Evolutionary conservation across 2,113 vertebrate genomes (phyloP).

Genomic region (Dryoscopus gambensis): DNA sequence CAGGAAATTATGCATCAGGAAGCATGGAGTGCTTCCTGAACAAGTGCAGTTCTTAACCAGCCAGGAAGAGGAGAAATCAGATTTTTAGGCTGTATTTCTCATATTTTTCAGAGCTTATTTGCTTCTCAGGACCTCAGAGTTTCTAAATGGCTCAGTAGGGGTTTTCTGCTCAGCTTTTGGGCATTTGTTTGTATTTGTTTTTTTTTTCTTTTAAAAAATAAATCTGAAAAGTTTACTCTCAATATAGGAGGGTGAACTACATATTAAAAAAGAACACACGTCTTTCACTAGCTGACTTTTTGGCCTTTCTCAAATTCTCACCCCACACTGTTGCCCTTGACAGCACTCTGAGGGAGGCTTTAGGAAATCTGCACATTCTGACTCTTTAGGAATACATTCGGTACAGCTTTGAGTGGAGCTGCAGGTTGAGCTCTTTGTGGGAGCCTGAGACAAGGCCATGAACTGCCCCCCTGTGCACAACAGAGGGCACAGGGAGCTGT

Average conservation of each 20-base stretch:
- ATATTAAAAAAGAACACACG: neutral
- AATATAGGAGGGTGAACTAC: neutral
- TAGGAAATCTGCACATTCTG: neutral
- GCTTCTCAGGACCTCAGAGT: neutral
- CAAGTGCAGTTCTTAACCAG: neutral
- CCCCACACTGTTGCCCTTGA: neutral
- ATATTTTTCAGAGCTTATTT: neutral
- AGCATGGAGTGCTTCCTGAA: no score
- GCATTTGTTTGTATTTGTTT: neutral
- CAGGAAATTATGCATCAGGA: neutral
- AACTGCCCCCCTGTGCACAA: neutral
- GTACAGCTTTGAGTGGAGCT: neutral
- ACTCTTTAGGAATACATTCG: neutral
- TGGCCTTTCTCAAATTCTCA: neutral
- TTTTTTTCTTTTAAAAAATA: neutral
- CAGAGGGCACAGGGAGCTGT: neutral
- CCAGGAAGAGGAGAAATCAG: neutral
- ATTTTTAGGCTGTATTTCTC: neutral
- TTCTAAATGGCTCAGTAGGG: neutral
- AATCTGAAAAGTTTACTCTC: neutral
- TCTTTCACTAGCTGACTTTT: neutral
- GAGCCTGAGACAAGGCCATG: neutral
- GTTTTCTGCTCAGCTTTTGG: neutral
- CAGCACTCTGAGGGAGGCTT: neutral
- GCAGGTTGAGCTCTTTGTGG: neutral